Evolutionary conservation across 2,797 vertebrate species (phyloP), one percentile per base, ranked within the genome.

Genomic region (Pangasius macronema): DNA sequence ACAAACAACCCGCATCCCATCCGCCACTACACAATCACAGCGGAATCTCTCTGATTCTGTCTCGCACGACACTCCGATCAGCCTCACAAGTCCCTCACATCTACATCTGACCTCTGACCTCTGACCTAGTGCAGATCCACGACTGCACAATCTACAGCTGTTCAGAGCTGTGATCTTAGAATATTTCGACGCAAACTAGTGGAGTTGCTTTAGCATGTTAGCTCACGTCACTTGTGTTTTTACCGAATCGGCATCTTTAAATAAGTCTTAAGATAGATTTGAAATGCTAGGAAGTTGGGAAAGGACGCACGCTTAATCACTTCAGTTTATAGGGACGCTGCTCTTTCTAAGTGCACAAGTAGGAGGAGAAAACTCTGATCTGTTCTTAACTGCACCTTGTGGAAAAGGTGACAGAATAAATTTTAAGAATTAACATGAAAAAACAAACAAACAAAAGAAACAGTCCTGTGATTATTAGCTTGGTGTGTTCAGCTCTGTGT

Each of bases 1-100:
- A 94, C 94, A 95, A 95, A 94, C 94, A 91, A 76, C 90, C 94
- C 92, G 93, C 90, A 80, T 94, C 94, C 93, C 93, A 93, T 96
- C 95, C 95, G 93, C 89, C 90, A 73, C 83, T 91, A 91, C 93
- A 95, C 95, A 95, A 95, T 94, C 86, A 83, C 91, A 90, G 93
- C 94, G 93, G 93, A 95, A 95, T 72, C 70, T 72, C 70, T 55
- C 42, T 46, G 83, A 85, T 73, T 82, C 49, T 51, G 46, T 87
- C 83, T 88, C 84, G 67, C 86, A 86, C 76, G 87, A 72, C 84
- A 61, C 9, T 11, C 65, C n/a, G 68, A 73, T 85, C 65, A 3
- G 33, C 63, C 65, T 70, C 81, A 85, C 83, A 73, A 63, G 36
- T 39, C 39, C 51, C 55, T 75, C 22, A 30, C 30, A 5, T 49